Conservation (phyloP, 2,888 invertebrate genomes). For the Synanthedon andrenaeformis region DNA sequence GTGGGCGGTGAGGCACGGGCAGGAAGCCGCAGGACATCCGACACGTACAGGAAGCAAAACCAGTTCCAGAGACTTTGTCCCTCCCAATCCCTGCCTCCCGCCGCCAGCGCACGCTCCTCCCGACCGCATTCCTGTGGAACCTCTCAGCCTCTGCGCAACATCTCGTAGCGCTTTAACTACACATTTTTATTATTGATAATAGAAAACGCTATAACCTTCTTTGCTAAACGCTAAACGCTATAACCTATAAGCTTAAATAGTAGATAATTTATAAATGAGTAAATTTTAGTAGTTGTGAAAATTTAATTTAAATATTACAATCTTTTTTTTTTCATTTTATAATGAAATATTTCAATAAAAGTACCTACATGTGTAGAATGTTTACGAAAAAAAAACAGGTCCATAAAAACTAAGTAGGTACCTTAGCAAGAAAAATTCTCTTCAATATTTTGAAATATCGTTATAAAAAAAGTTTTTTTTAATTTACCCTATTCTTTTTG, state of each 20-base stretch:
- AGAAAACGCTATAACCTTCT: constrained; percentile 2
- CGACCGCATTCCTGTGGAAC: constrained; percentile 59
- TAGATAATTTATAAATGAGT: neutral
- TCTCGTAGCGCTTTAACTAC: constrained; percentile 12
- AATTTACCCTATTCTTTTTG: too few relatives aligned
- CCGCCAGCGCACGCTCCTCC: constrained; percentile 14
- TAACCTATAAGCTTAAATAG: neutral
- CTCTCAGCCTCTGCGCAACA: constrained; percentile 52
- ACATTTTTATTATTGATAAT: neutral
- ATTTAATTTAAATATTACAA: too few relatives aligned
- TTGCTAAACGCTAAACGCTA: constrained; percentile 4
- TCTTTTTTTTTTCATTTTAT: too few relatives aligned
- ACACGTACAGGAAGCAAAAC: constrained; percentile 67
- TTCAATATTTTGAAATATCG: too few relatives aligned
- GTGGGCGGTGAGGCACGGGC: constrained; percentile 41
- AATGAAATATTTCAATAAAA: too few relatives aligned
- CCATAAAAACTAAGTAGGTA: too few relatives aligned
- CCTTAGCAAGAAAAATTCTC: too few relatives aligned
- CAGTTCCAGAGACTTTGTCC: constrained; percentile 65
- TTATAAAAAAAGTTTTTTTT: too few relatives aligned
- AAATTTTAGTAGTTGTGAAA: too few relatives aligned
- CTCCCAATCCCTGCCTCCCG: constrained; percentile 43
- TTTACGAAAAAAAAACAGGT: too few relatives aligned
- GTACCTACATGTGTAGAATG: too few relatives aligned
- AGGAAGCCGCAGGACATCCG: constrained; percentile 72